Evolutionary conservation across 2,888 invertebrate species (phyloP).

Genomic region (Junonia oenone): DNA sequence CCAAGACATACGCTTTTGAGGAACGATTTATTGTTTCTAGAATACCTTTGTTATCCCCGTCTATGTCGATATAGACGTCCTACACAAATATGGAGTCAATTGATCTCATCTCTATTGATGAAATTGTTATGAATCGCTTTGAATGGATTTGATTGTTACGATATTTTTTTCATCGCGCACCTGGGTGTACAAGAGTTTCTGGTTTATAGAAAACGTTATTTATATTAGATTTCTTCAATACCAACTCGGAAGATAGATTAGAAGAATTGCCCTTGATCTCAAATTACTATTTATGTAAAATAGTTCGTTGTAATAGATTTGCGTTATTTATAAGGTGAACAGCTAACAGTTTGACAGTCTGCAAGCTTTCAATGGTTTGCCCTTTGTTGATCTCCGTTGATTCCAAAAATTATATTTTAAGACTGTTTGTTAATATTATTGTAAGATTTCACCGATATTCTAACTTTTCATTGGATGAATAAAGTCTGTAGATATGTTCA

Average conservation of each 20-base stretch:
- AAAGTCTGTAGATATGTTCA: neutral
- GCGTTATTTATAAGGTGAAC: constrained; percentile 55
- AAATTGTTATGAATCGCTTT: constrained; percentile 39
- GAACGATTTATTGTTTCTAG: constrained; percentile 1
- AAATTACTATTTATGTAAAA: constrained; percentile 72
- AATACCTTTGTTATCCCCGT: constrained; percentile 5
- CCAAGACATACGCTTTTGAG: constrained; percentile 80
- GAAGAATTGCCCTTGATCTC: constrained; percentile 72
- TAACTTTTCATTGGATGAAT: neutral
- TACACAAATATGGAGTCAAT: constrained; percentile 37
- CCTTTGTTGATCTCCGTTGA: constrained; percentile 54
- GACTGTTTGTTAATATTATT: constrained; percentile 38
- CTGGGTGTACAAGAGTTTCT: constrained; percentile 50
- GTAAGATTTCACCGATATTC: constrained; percentile 3
- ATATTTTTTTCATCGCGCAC: constrained; percentile 55
- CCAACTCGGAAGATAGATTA: constrained; percentile 31
- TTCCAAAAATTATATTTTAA: constrained; percentile 55
- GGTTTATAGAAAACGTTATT: constrained; percentile 30
- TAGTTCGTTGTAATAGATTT: constrained; percentile 54
- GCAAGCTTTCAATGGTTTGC: constrained; percentile 30
- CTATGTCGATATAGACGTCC: constrained; percentile 3
- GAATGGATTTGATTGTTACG: constrained; percentile 44
- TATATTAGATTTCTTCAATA: constrained; percentile 28
- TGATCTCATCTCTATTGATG: constrained; percentile 48
- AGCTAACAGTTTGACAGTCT: constrained; percentile 19